phyloP scores from a whole-genome alignment of 2,113 vertebrate species.

The Caloenas nicobarica region DNA sequence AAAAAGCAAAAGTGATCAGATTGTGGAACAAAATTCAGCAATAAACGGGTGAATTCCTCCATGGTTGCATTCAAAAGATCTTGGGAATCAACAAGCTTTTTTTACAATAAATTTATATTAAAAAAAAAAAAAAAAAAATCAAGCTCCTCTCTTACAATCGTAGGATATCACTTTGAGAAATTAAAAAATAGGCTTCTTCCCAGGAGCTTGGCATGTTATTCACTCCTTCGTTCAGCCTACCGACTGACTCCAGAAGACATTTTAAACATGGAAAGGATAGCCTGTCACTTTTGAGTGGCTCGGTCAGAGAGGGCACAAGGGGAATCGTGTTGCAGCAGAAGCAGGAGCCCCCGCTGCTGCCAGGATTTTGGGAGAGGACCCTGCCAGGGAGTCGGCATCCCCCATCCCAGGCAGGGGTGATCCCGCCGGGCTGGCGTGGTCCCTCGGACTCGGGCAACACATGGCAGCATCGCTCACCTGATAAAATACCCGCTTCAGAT shows the following conservation, averaged over 20 bases:
- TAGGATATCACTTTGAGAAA: not conserved
- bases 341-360: not conserved
- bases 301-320: not conserved
- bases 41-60: not conserved
- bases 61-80: not conserved
- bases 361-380: not conserved
- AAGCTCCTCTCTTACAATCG: not conserved
- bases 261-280: not conserved
- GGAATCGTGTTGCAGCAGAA: not conserved
- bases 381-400: not conserved
- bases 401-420: not conserved
- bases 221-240: not conserved
- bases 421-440: not conserved
- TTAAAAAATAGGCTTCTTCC: not conserved
- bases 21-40: not conserved
- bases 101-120: not conserved
- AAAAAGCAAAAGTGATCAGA: not conserved
- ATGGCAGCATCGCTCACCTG: not conserved
- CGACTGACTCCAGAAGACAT: not conserved
- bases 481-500: rapidly evolving
- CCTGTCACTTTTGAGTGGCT: not conserved
- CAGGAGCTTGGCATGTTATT: not conserved
- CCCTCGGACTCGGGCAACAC: not conserved
- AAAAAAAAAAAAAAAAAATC: not conserved
- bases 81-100: not conserved